A percentile compares a stretch with the other conserved stretches of the same genome.
Evolutionary conservation across 2,797 vertebrate species (phyloP).

Genomic region (Ctenopoma multispine): DNA sequence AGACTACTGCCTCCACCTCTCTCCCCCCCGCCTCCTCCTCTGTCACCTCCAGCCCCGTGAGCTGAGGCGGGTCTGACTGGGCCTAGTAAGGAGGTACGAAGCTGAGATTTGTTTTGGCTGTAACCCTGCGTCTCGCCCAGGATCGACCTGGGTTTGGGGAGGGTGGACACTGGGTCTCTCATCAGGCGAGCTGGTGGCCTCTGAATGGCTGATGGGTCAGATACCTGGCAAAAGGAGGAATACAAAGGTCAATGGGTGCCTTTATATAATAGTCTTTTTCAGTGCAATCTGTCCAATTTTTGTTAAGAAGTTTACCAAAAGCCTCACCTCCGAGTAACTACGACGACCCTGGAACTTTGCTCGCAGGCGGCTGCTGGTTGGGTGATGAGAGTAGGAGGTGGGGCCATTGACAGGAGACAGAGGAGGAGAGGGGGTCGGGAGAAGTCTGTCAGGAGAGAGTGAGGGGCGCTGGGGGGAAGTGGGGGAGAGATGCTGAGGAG

Average conservation of each 20-base stretch:
- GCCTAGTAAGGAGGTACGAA: conserved; percentile 60
- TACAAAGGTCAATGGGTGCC: neutral
- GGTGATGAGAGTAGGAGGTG: conserved; percentile 84
- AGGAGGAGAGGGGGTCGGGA: conserved; percentile 72
- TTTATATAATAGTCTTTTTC: neutral
- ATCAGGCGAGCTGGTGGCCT: conserved; percentile 75
- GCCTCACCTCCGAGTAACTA: conserved; percentile 88
- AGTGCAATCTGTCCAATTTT: neutral
- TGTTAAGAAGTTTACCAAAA: neutral
- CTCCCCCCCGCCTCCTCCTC: conserved; percentile 44
- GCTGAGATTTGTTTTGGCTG: conserved; percentile 58
- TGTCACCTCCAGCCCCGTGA: conserved; percentile 63
- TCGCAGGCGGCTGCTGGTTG: conserved; percentile 86
- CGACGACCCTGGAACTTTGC: conserved; percentile 90
- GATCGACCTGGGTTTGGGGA: conserved; percentile 85
- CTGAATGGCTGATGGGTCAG: conserved; percentile 83
- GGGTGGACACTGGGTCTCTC: conserved; percentile 87
- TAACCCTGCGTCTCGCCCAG: conserved; percentile 77
- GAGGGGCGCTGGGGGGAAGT: conserved; percentile 69
- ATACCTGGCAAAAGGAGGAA: conserved; percentile 62
- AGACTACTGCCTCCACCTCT: conserved; percentile 60
- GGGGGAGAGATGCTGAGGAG: conserved; percentile 79
- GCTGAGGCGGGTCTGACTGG: conserved; percentile 75
- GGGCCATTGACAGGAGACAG: conserved; percentile 77
- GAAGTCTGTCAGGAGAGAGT: conserved; percentile 72